Evolutionary conservation across 2,888 invertebrate genomes (phyloP), one percentile per base, ranked within the genome.

Genomic region (Pterostichus madidus): DNA sequence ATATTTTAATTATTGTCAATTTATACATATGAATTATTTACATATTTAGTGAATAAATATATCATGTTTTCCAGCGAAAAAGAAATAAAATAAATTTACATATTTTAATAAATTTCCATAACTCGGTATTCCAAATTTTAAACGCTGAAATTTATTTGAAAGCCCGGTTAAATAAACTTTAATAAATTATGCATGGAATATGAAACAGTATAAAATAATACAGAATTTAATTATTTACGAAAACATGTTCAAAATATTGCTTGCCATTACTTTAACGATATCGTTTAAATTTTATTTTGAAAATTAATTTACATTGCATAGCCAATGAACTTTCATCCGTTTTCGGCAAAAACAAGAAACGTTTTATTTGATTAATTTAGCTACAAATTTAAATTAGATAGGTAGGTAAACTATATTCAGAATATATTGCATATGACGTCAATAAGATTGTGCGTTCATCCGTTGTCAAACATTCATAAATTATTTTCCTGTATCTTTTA

Each of bases 151-250:
- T 68, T 68, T 68, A 71, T 71, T 71, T 71, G 68, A 11, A 64
- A 71, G 7, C 68, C 44, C 15, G 7, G 68, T 44, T 71, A 24
- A 71, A 24, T 71, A 44, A 71, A 71, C 39, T 44, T 71, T 44
- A 71, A 71, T 71, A 71, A 44, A 71, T 71, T 71, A 71, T 71
- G 68, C 39, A 71, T 44, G 68, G 39, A 71, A 71, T 71, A 71
- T 71, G 68, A 71, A 44, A 71, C 44, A 11, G 44, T 71, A 44
- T 71, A 71, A 71, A 71, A 71, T 71, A 71, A 71, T 17, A 17
- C 44, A 17, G 44, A 39, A 71, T 71, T 71, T 39, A 71, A 71
- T 71, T 71, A 71, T 71, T 71, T 71, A 71, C 31, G 11, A 71
- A 71, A 71, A 71, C 68, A 71, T 44, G 24, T 71, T 44, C 68